Base-by-base conservation (phyloP, 2,797 vertebrate species). In the Spatula versicolor region DNA sequence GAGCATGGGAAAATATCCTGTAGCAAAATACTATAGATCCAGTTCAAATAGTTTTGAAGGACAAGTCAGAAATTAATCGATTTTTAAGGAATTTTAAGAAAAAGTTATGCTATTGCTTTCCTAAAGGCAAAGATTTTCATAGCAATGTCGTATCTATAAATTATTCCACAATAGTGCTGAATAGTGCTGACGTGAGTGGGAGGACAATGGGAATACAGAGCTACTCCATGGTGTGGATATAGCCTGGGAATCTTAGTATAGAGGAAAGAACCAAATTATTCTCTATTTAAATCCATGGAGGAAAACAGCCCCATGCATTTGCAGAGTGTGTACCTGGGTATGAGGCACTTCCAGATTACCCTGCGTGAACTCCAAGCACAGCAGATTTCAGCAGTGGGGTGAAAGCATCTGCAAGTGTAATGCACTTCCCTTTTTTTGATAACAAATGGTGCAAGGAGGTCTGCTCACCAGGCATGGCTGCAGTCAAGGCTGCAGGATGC, bases 1-100 rank as follows among this genome's bases (percentile, higher is more conserved):
- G 12, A 79, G 45, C 71, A 76, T 39, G 83, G 63, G 85, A 90
- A 96, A 96, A 92, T 50, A 76, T 50, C 83, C 71, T 60, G 11
- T 56, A 88, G 77, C 59, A 83, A 67, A 93, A 56, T 52, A 13
- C 31, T 75, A 30, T 43, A 54, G 67, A 88, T 72, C 39, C 48
- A 41, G 25, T 37, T 54, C 77, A 56, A 31, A 60, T 23, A 71
- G 25, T 20, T 88, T 66, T 59, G 46, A 81, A 62, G 35, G 43
- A 21, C 3, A 15, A 83, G 72, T 43, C 62, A 75, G 64, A 64
- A 93, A 87, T 83, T 7, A 78, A 88, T 55, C 45, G 33, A 83
- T 79, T 69, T 90, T 75, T 19, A 62, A 72, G 43, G 67, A 58
- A 54, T 81, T 88, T 69, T 0, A 2, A 72, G 79, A 66, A 86